Percentiles rank a stretch among this genome's conserved stretches.
These are phyloP conservation scores for Eudorcas thomsonii DNA, from an alignment of 2,113 vertebrate species.

Conservation along the genomic window DNA sequence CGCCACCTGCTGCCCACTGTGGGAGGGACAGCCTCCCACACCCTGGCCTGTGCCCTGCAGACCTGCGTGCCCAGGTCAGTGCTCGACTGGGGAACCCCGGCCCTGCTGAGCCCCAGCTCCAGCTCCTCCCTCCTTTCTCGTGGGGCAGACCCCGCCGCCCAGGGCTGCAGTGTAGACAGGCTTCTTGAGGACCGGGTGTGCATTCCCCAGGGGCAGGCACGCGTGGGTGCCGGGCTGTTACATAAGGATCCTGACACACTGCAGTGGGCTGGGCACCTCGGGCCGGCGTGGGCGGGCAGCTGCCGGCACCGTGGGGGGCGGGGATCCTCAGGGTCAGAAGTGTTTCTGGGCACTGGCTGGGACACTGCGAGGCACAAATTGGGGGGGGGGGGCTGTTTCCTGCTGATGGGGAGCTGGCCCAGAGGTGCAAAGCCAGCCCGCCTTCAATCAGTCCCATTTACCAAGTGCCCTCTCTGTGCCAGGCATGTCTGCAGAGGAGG, in stretches of 20 bases:
- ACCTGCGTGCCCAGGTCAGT: neutral
- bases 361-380: neutral
- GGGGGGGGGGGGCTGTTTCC: neutral
- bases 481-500: neutral
- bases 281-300: neutral
- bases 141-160: neutral
- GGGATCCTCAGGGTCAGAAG: neutral
- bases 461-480: neutral
- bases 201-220: neutral
- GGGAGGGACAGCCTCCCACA: neutral
- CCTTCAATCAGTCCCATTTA: neutral
- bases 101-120: no score
- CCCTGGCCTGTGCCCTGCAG: accelerated
- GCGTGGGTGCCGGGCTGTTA: neutral
- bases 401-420: neutral
- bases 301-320: accelerated
- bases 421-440: neutral
- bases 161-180: neutral
- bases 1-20: no score
- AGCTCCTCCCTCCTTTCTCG: neutral
- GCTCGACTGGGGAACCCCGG: accelerated
- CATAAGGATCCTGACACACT: neutral
- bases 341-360: neutral
- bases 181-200: neutral
- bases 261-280: neutral